Percentiles rank a stretch among this genome's conserved stretches.
These are phyloP conservation scores for Hemaris fuciformis DNA, from an alignment of 2,888 invertebrate species.

Conservation along the genomic window DNA sequence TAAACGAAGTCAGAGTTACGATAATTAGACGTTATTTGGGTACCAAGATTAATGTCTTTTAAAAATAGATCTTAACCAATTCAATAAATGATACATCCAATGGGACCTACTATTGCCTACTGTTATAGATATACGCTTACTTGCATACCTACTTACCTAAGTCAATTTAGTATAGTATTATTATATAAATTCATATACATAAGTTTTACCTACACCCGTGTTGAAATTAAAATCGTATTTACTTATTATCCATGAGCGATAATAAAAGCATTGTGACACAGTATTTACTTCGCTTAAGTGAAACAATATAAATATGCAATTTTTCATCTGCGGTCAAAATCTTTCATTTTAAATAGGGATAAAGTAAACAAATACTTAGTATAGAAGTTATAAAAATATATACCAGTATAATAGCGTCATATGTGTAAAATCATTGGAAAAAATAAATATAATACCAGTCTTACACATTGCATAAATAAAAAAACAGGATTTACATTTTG, in stretches of 20 bases:
- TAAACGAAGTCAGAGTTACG: background rate
- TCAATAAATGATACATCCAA: slow-evolving; percentile 52
- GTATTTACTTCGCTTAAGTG: background rate
- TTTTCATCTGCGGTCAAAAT: too few species aligned
- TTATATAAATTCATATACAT: slow-evolving; percentile 12
- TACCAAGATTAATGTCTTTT: slow-evolving; percentile 13
- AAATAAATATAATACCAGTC: too few species aligned
- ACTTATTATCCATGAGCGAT: background rate
- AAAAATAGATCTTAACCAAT: slow-evolving; percentile 32
- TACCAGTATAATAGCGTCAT: too few species aligned
- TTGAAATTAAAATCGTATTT: background rate
- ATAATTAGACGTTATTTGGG: slow-evolving; percentile 1
- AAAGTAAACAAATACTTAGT: too few species aligned
- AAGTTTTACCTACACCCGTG: background rate
- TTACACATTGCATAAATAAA: too few species aligned
- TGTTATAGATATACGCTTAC: slow-evolving; percentile 53
- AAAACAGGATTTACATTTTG: too few species aligned
- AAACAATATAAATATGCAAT: too few species aligned
- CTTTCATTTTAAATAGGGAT: too few species aligned
- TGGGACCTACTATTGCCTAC: slow-evolving; percentile 68
- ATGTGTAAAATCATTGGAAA: too few species aligned
- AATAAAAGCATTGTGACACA: background rate
- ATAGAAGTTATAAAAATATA: too few species aligned
- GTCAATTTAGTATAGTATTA: slow-evolving; percentile 33
- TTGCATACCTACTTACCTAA: slow-evolving; percentile 36